Evolutionary conservation across 2,888 invertebrate genomes (phyloP).

Genomic region (Empis stercorea): DNA sequence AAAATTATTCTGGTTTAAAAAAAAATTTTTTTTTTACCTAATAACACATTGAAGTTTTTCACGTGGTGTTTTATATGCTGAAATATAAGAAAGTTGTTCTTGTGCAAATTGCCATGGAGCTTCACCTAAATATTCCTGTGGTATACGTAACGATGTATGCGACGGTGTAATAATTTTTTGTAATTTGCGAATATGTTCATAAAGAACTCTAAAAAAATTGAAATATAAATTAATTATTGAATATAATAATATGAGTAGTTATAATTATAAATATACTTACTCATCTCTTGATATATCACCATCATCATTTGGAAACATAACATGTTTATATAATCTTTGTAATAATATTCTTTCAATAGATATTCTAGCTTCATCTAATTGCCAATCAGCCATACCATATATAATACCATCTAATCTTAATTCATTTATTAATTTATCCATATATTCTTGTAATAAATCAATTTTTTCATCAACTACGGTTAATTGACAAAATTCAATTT

Average conservation of each 20-base stretch:
- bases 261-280: slow-evolving; percentile 39
- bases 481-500: slow-evolving; percentile 64
- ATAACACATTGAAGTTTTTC: slow-evolving; percentile 54
- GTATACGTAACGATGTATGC: slow-evolving; percentile 70
- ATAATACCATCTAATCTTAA: slow-evolving; percentile 58
- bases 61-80: slow-evolving; percentile 79
- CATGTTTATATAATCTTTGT: slow-evolving; percentile 79
- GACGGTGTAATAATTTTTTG: slow-evolving; percentile 59
- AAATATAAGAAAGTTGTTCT: slow-evolving; percentile 72
- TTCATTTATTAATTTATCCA: slow-evolving; percentile 54
- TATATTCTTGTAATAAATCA: slow-evolving; percentile 71
- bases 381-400: slow-evolving; percentile 48
- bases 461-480: slow-evolving; percentile 83
- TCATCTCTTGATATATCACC: slow-evolving; percentile 85
- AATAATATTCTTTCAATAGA: slow-evolving; percentile 87
- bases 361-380: slow-evolving; percentile 61
- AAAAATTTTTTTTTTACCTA: slow-evolving; percentile 36
- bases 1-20: background rate
- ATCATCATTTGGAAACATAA: slow-evolving; percentile 94
- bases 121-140: slow-evolving; percentile 73
- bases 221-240: background rate
- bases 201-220: slow-evolving; percentile 55
- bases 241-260: background rate
- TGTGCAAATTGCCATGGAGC: slow-evolving; percentile 96
- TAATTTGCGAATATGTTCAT: slow-evolving; percentile 78